phyloP scores from a whole-genome alignment of 2,797 vertebrate species.

The Rhinichthys osculus region DNA sequence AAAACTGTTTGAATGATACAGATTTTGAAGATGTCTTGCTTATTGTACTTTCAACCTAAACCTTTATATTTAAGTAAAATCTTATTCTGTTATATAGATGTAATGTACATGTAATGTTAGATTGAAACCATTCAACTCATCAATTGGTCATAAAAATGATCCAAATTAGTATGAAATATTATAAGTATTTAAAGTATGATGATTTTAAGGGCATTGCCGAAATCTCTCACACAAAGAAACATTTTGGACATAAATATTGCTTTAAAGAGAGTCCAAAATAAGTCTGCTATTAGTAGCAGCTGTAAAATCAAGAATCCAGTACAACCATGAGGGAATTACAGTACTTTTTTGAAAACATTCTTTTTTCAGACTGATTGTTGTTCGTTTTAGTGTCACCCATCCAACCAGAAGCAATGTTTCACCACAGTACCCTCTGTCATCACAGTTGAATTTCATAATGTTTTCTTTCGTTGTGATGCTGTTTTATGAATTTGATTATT shows the following conservation, averaged over 20 bases:
- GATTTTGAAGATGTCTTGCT: neutral
- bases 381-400: too few species aligned
- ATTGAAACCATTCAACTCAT: neutral
- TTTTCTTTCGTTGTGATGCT: neutral
- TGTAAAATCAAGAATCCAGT: neutral
- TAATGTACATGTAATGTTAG: too few species aligned
- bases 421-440: neutral
- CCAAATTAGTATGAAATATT: neutral
- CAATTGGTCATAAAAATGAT: neutral
- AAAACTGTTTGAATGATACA: neutral
- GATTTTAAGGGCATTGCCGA: neutral
- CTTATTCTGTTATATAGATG: neutral
- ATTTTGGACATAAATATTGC: neutral
- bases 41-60: neutral
- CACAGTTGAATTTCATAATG: neutral
- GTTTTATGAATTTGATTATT: neutral
- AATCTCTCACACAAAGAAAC: neutral
- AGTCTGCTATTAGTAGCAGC: neutral
- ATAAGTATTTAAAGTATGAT: neutral
- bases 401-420: neutral
- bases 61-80: neutral
- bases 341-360: neutral
- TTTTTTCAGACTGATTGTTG: neutral
- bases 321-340: neutral
- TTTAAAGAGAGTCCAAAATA: slow-evolving; percentile 2